Evolutionary conservation across 2,888 invertebrate genomes (phyloP).

Genomic region (Himalopsyche anomala): DNA sequence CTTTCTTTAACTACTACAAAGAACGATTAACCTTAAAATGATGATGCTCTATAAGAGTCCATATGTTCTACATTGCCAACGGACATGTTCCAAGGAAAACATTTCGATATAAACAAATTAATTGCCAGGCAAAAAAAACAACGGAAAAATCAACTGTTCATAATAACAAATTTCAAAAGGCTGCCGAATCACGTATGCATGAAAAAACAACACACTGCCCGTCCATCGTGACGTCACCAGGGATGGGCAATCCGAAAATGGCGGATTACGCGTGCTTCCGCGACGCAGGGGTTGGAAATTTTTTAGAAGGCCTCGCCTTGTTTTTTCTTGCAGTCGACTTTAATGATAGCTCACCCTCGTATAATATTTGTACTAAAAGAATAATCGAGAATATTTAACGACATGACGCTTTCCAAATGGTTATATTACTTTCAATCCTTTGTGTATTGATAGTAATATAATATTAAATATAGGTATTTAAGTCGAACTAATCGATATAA

Average conservation of each 20-base stretch:
- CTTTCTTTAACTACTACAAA: too few species aligned
- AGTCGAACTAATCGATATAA: too few species aligned
- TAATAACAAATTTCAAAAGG: background rate
- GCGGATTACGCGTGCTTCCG: background rate
- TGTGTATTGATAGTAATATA: too few species aligned
- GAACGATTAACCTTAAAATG: too few species aligned
- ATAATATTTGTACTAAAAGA: background rate
- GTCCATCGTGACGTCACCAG: constrained; percentile 7
- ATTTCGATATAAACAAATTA: background rate
- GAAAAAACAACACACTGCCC: constrained; percentile 10
- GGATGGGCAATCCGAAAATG: constrained; percentile 17
- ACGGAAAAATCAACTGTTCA: background rate
- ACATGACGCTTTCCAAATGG: background rate
- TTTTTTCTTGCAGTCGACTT: background rate
- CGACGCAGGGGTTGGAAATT: background rate
- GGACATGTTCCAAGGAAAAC: too few species aligned
- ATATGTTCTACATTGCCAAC: too few species aligned
- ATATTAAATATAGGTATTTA: too few species aligned
- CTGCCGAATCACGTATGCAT: background rate
- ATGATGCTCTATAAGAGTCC: too few species aligned
- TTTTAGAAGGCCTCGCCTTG: constrained; percentile 10
- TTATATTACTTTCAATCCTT: too few species aligned
- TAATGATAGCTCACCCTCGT: background rate
- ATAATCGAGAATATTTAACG: background rate
- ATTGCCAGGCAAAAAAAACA: background rate